These are phyloP conservation scores for Excalfactoria chinensis DNA, from an alignment of 2,113 vertebrate genomes.

Conservation along the genomic window DNA sequence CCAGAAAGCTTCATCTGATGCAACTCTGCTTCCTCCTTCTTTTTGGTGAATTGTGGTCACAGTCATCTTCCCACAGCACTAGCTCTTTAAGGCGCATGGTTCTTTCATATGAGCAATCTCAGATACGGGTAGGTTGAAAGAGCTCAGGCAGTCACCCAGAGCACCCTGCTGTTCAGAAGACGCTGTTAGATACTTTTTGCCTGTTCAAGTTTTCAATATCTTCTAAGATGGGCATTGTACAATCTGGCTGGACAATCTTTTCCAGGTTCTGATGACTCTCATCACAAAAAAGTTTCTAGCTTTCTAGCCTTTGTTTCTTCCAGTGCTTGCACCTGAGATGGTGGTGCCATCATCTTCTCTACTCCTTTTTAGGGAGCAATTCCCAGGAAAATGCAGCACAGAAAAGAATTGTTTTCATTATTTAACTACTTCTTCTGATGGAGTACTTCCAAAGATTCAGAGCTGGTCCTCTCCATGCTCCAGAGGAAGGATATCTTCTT, in stretches of 20 bases:
- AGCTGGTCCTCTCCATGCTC: neutral
- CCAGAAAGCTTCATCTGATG: neutral
- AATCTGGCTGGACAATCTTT: neutral
- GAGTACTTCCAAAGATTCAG: neutral
- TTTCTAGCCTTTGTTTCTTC: neutral
- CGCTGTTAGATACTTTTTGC: neutral
- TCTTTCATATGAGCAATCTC: neutral
- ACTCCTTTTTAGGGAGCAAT: rapidly evolving
- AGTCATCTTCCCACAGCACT: neutral
- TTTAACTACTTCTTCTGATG: neutral
- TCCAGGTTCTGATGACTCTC: neutral
- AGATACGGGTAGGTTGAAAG: neutral
- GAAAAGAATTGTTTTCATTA: neutral
- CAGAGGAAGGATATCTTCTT: neutral
- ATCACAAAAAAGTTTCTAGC: neutral
- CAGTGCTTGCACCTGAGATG: neutral
- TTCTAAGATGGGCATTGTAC: neutral
- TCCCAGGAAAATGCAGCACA: neutral
- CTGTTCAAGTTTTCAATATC: neutral
- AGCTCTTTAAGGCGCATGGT: neutral
- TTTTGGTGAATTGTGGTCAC: neutral
- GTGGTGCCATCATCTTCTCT: neutral
- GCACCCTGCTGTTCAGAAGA: neutral
- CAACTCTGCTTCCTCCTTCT: neutral
- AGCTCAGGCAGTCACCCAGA: neutral